Evolutionary conservation across 2,113 vertebrate genomes (phyloP), one percentile per base, ranked within the genome.

Genomic region (Oenanthe melanoleuca): DNA sequence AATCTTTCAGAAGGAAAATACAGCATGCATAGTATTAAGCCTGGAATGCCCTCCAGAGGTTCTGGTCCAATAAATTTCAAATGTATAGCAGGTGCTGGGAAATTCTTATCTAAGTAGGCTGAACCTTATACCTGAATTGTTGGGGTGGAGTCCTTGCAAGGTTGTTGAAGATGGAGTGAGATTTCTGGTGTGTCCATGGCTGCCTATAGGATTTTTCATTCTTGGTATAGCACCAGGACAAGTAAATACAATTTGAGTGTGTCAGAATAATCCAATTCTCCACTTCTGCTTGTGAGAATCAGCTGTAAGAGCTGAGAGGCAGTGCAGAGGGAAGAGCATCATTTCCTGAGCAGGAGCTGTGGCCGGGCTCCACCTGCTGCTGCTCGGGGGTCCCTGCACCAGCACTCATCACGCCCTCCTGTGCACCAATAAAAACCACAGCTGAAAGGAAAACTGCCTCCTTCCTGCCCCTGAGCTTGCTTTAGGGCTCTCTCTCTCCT

Each of bases 331-430:
- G 18, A 6, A 10, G 42, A 53, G 45, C 57, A 2, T 11, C 2
- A 0, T 31, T 50, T 40, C 38, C 44, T 6, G 18, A 24, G 12
- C 1, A 2, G 50, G 17, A 42, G 50, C 67, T 93, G 28, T 45
- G 53, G 61, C 79, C 5, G 91, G 71, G 96, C 92, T 96, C 96
- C 96, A 75, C 61, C 96, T 97, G 92, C 92, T 86, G 95, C 80
- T 40, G 55, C 0, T 6, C 26, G 40, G 67, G 42, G 9, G 26
- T 45, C 44, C 50, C 2, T 0, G 37, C 23, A 8, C 3, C 1
- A 1, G 1, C 29, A 3, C 26, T 7, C 38, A 5, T 23, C 78
- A 1, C 44, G 1, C 4, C 4, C 14, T 12, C 49, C 4, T 6
- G 9, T 4, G 33, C 52, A 12, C n/a, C 4, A 20, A 7, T 1